Base-by-base conservation (phyloP, 1,140 invertebrate species). In the Mercenaria mercenaria region DNA sequence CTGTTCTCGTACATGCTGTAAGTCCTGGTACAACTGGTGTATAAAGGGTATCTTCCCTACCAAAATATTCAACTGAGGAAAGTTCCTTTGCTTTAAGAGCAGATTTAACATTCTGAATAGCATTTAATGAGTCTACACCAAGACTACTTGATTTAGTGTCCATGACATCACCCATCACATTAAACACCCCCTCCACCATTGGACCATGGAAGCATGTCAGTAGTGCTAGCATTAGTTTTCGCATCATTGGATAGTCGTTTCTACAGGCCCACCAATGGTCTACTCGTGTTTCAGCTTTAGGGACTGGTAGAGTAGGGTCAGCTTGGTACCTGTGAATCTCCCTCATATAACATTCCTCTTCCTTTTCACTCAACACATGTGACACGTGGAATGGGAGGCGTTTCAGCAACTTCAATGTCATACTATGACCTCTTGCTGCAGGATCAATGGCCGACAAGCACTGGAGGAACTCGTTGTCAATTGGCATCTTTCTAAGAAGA, bases 201-300 rank as follows among this genome's bases (percentile, higher is more conserved):
- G 39, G 76, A 4, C 89, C 89, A 86, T 90, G 89, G 56, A 90
- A 90, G 26, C 26, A 34, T 13, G 64, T 61, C 2, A 90, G 89
- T 2, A 77, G 18, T 15, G 72, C 72, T 26, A n/a, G 6, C 3
- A 37, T 81, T 50, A 88, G 6, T 43, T 59, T 88, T 10, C 37
- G 18, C 32, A 90, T 37, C 13, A 39, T 18, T n/a, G 89, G 83
- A 39, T 77, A 90, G 8, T 18, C 59, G 34, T 85, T 20, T 6
- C n/a, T 4, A 8, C 26, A 11, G 11, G n/a, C 37, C 80, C 80
- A 83, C 80, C 80, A 83, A n/a, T n/a, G n/a, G n/a, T n/a, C n/a
- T 64, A 64, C 39, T n/a, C 15, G 18, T 6, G 37, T 26, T 64
- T 34, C 39, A 6, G 8, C 50, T 37, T 15, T 20, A 34, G n/a